Base-by-base conservation (phyloP, 2,888 invertebrate species). In the Noctua pronuba region DNA sequence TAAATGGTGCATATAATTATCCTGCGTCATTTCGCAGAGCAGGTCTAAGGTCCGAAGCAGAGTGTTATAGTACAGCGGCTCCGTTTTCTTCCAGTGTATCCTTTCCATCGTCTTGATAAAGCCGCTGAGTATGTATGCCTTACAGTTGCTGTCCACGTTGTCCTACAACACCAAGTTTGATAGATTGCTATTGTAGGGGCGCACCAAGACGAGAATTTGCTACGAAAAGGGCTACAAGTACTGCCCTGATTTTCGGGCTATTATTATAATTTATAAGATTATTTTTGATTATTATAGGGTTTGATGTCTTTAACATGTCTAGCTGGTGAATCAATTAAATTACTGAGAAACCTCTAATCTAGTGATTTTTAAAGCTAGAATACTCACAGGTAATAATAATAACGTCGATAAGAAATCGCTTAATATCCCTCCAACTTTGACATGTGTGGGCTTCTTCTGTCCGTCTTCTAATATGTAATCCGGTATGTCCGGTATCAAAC, bases 1-100 rank as follows among this genome's bases (percentile, higher is more conserved):
- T 77, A 99, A 97, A 91, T 98, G 98, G 94, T 99, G 99, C 0
- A 98, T 98, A 94, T 99, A 99, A 73, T 95, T 97, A 85, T 99
- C 99, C 92, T 99, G 98, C 24, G 98, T 97, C 94, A 98, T 97
- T 60, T 98, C 97, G 73, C 98, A 98, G 16, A 99, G 95, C 92
- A 99, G 96, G 92, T 98, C 98, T 41, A 99, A 94, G 7, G 98
- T 98, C 88, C 98, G 97, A 24, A 99, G 95, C 90, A 99, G 98
- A 28, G 99, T 97, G 52, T 96, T 96, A 64, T 97, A 97, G 85
- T 98, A 98, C 2, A 97, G 96, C 16, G 97, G 97, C 81, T 97
- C 97, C 64, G 97, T 97, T 74, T 97, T 96, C 83, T 97, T 98
- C 97, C 98, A 98, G 66, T 97, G 97, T 90, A 98, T 98, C 84